A percentile compares a stretch with the other conserved stretches of the same genome.
phyloP scores from a whole-genome alignment of 2,888 invertebrate genomes.

The Drosophila kambysellisi region DNA sequence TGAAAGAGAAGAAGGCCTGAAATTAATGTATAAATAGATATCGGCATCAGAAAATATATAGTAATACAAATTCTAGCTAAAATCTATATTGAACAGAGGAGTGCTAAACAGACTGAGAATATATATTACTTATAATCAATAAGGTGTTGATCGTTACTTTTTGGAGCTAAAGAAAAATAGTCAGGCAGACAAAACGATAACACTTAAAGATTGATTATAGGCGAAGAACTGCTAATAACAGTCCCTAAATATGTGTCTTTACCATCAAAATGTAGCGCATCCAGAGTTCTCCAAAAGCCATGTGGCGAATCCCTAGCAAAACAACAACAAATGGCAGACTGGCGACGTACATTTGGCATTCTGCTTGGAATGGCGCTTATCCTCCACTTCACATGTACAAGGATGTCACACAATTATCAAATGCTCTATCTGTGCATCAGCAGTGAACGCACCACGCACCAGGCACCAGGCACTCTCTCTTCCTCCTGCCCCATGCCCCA shows the following conservation, averaged over 20 bases:
- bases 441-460: conserved; percentile 12
- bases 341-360: conserved; percentile 30
- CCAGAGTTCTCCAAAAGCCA: not conserved
- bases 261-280: conserved; percentile 15
- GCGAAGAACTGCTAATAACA: not conserved
- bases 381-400: conserved; percentile 43
- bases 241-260: not conserved
- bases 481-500: no score
- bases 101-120: not conserved
- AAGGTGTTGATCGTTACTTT: not conserved
- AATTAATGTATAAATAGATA: not conserved
- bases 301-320: not conserved
- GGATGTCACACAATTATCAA: conserved; percentile 72
- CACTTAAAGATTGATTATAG: not conserved
- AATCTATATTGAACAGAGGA: not conserved
- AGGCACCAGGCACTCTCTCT: no score
- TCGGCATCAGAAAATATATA: not conserved
- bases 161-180: not conserved
- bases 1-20: not conserved
- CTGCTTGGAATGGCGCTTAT: conserved; percentile 29
- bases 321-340: not conserved
- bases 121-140: not conserved
- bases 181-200: not conserved
- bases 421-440: conserved; percentile 71
- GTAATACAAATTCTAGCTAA: not conserved